Conservation (phyloP, 2,113 vertebrate genomes). For the Miniopterus natalensis region DNA sequence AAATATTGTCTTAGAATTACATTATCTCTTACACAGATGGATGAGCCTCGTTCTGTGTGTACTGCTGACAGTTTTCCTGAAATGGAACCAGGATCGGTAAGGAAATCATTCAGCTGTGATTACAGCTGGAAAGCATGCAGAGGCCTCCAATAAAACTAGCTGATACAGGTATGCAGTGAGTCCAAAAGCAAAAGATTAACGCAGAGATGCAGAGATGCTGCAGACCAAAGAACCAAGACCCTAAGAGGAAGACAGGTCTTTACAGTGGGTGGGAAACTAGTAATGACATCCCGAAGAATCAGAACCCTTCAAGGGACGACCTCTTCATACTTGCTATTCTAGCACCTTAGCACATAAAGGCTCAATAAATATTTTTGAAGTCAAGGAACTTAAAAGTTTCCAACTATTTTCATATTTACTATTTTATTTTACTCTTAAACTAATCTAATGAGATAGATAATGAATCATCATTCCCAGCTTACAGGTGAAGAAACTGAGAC, state of each 20-base stretch:
- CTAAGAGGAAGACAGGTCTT: not conserved
- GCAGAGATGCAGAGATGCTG: not conserved
- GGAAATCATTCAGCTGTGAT: slow-evolving; percentile 68
- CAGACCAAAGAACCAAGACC: not conserved
- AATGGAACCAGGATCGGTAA: slow-evolving; percentile 71
- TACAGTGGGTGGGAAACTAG: not conserved
- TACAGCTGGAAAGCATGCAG: slow-evolving; percentile 54
- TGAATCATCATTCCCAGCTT: slow-evolving; percentile 17
- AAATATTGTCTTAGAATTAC: slow-evolving; percentile 85
- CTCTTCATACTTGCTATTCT: not conserved
- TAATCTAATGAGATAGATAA: not conserved
- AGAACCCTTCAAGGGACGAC: not conserved
- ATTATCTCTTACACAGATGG: slow-evolving; percentile 84
- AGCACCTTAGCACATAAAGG: not conserved
- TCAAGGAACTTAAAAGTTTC: slow-evolving; percentile 44
- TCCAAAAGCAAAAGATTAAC: not conserved
- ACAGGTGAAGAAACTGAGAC: not conserved
- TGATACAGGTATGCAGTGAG: not conserved
- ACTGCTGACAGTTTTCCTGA: slow-evolving; percentile 77
- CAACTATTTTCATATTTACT: not conserved
- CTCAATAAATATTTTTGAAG: not conserved
- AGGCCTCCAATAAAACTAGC: not conserved
- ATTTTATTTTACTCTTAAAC: slow-evolving; percentile 21
- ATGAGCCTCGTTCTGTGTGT: slow-evolving; percentile 68
- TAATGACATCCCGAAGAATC: not conserved